Base-by-base conservation (phyloP, 2,113 vertebrate genomes). In the Pithys albifrons region DNA sequence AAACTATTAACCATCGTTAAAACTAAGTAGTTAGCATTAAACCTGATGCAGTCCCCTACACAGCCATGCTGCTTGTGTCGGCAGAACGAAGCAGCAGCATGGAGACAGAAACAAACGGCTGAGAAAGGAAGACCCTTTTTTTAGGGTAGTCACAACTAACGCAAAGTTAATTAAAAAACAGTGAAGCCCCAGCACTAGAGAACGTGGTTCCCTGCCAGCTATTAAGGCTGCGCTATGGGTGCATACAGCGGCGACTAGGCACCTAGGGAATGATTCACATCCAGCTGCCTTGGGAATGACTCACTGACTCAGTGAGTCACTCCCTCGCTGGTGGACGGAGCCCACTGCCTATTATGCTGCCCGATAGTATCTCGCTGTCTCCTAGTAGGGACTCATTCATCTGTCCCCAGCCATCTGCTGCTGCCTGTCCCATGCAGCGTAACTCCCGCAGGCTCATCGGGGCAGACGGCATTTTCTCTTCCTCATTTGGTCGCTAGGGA, bases 281-380 rank as follows among this genome's bases (percentile, higher is more conserved):
- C 81, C 95, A 96, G 95, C 93, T 96, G 95, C 92, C 81, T 95
- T 35, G 77, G 85, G 87, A 78, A 33, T 96, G 95, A 96, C 46
- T 96, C 95, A 96, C 69, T 7, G 46, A 7, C 49, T 54, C 80
- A 19, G 10, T 94, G 96, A 96, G 84, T 96, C 96, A 96, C 84
- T 81, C 7, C 87, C 72, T 48, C 7, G 4, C 72, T 48, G 54
- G 77, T 67, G 93, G 94, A 88, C 85, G 27, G 86, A 83, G 73
- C 91, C 55, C 77, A 73, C 69, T 71, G 91, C 89, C 89, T 89
- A n/a, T 84, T 87, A 88, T 45, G n/a, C 39, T n/a, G 67, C 10
- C 52, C 12, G 87, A 91, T 91, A 71, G 25, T 33, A 70, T 91
- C 95, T 49, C 73, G 12, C n/a, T 71, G 84, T 95, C 91, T 94